phyloP scores from a whole-genome alignment of 2,797 vertebrate genomes.

The Poecilia picta region DNA sequence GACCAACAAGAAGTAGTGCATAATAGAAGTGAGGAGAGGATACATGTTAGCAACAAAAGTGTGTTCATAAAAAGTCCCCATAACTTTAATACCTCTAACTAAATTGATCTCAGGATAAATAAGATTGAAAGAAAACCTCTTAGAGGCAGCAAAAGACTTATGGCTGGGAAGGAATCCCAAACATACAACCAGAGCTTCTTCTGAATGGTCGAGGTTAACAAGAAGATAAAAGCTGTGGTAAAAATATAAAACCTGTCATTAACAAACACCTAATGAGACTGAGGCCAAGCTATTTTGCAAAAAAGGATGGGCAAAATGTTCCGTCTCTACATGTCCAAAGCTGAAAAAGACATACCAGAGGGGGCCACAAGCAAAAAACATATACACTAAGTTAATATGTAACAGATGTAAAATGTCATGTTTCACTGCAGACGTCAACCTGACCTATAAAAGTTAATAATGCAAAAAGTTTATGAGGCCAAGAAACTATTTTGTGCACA shows the following conservation, averaged over 20 bases:
- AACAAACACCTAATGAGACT: background rate
- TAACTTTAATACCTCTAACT: background rate
- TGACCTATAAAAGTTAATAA: background rate
- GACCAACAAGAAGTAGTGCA: background rate
- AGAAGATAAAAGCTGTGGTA: background rate
- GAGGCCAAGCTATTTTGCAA: background rate
- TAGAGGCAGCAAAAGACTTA: background rate
- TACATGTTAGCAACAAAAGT: background rate
- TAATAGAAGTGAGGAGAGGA: background rate
- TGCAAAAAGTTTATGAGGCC: background rate
- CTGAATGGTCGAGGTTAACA: background rate
- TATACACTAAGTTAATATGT: background rate
- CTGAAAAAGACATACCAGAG: background rate
- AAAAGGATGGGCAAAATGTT: background rate
- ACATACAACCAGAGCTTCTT: background rate
- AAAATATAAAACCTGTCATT: background rate
- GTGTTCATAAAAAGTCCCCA: background rate
- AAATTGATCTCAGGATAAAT: background rate
- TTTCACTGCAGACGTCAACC: background rate
- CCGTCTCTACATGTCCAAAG: background rate
- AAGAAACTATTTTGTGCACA: background rate
- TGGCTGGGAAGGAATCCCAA: background rate
- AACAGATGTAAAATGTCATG: conserved; percentile 5
- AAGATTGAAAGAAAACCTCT: background rate
- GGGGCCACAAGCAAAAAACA: background rate